Base-by-base conservation (phyloP, 2,797 vertebrate species). In the Tenualosa thibaudeaui region DNA sequence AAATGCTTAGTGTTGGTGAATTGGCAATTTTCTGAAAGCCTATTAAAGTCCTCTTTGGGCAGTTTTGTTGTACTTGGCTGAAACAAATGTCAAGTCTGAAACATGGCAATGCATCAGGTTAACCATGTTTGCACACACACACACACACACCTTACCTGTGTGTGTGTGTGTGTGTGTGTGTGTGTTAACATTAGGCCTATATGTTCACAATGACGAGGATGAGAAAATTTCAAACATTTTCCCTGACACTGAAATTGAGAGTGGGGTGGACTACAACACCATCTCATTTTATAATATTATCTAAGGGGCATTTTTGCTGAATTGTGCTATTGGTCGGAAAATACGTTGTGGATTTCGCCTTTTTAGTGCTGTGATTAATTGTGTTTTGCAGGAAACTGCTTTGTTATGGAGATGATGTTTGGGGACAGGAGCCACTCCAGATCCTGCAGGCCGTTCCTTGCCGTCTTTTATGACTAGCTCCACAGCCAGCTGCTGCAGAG, bases 381-480 rank as follows among this genome's bases (percentile, higher is more conserved):
- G 40, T 85, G 53, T 54, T 89, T 86, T 90, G 56, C 49, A 82
- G 85, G 86, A 83, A 31, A 86, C 86, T 85, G 86, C 88, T 89
- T 90, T 87, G 75, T 68, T 85, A 86, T 65, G 65, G 88, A 84
- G 91, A 88, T 78, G 40, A 78, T 78, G 71, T 46, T 71, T 22
- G 54, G 71, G 0, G 71, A 9, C 17, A 40, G n/a, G 40, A 92
- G 92, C 94, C 93, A 37, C 92, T 94, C 94, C 88, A 65, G 78
- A 90, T 95, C 94, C 94, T 93, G 87, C 93, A 88, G 84, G 83
- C n/a, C 82, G 90, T 87, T 96, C 97, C 92, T 94, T 93, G 93
- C 96, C 97, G 89, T 93, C 96, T 96, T 96, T 99, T 97, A 85
- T 84, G 89, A 22, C 17, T 90, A 88, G 89, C 82, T 93, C 95